These are phyloP conservation scores for Lepisosteus osseus DNA, from an alignment of 2,113 vertebrate species.

Conservation along the genomic window DNA sequence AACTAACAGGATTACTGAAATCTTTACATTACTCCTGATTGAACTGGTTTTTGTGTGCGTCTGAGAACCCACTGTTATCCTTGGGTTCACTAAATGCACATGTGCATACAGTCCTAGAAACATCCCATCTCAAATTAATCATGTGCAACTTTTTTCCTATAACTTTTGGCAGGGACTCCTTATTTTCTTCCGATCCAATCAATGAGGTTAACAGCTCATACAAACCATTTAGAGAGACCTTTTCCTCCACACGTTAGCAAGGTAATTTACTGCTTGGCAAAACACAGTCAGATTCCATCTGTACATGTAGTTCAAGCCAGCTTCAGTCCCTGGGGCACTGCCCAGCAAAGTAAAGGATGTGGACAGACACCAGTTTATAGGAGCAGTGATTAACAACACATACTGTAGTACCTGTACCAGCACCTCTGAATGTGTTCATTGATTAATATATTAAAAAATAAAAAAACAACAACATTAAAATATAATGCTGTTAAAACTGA, in stretches of 20 bases:
- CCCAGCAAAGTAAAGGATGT: slow-evolving; percentile 25
- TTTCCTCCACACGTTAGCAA: slow-evolving; percentile 28
- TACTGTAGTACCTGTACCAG: slow-evolving; percentile 16
- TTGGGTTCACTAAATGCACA: no score
- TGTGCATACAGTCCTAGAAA: background rate
- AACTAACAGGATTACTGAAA: slow-evolving; percentile 1
- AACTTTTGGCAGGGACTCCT: background rate
- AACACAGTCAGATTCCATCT: slow-evolving; percentile 40
- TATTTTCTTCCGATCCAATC: slow-evolving; percentile 16
- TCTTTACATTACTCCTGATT: background rate
- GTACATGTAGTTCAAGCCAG: slow-evolving; percentile 24
- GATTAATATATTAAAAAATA: slow-evolving; percentile 1
- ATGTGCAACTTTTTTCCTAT: background rate
- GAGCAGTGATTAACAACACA: slow-evolving; percentile 22
- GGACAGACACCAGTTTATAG: slow-evolving; percentile 29
- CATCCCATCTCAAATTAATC: slow-evolving; percentile 6
- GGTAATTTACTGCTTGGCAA: slow-evolving; percentile 42
- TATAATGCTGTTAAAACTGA: background rate
- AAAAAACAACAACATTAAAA: background rate
- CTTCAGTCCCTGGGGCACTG: slow-evolving; percentile 9
- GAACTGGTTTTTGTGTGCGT: background rate
- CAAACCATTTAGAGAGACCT: slow-evolving; percentile 24
- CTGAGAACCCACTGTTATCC: no score
- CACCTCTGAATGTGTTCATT: background rate
- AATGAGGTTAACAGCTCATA: slow-evolving; percentile 29